A percentile compares a stretch with the other conserved stretches of the same genome.
Evolutionary conservation across 1,140 invertebrate species (phyloP).

Genomic region (Penaeus japonicus): DNA sequence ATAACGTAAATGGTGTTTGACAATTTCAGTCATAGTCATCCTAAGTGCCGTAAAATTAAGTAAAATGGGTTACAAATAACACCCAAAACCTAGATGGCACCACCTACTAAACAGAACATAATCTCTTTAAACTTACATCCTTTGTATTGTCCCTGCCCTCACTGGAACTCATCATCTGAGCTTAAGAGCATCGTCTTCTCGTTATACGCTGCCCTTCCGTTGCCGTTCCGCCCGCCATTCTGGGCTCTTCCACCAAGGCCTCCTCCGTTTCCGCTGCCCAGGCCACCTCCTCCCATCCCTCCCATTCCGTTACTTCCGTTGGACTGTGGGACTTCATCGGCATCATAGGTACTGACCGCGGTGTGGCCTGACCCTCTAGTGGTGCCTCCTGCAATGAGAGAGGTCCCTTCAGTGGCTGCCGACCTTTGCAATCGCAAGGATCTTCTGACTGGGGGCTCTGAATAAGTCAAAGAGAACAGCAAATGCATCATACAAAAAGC

Average conservation of each 20-base stretch:
- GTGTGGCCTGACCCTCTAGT: conserved; percentile 56
- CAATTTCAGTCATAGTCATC: too few species aligned
- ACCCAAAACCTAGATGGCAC: neutral
- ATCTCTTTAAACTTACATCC: neutral
- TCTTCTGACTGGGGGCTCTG: neutral
- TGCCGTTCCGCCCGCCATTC: conserved; percentile 40
- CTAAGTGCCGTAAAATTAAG: too few species aligned
- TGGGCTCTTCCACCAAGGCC: conserved; percentile 35
- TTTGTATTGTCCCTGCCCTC: conserved; percentile 58
- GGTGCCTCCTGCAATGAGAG: conserved; percentile 37
- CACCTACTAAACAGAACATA: neutral
- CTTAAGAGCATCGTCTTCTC: conserved; percentile 96
- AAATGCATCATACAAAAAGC: too few species aligned
- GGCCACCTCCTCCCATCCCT: conserved; percentile 27
- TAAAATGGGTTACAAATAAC: too few species aligned
- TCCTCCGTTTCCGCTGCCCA: conserved; percentile 2
- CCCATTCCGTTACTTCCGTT: conserved; percentile 52
- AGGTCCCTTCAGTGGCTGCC: neutral
- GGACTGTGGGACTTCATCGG: conserved; percentile 56
- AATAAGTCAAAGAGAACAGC: too few species aligned
- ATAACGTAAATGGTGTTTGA: too few species aligned
- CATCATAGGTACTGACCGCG: conserved; percentile 55
- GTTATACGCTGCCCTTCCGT: conserved; percentile 73
- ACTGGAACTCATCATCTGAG: conserved; percentile 97
- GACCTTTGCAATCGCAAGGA: neutral